Conservation (phyloP, 2,888 invertebrate species). For the Homarus gammarus region DNA sequence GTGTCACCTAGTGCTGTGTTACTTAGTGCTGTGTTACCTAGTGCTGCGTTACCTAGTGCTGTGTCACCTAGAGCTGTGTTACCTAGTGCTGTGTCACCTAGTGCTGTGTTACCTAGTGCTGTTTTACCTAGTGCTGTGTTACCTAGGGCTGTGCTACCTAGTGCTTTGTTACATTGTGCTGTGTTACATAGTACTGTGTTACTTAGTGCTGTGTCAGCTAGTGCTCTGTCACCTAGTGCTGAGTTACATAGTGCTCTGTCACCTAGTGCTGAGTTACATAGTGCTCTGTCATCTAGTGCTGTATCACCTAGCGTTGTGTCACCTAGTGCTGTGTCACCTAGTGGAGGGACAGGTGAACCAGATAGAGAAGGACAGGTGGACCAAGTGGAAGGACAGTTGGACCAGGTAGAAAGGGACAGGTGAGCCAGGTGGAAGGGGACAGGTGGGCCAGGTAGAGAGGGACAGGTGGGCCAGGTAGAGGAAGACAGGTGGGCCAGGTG, state of each 20-base stretch:
- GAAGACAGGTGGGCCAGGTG: too few species aligned
- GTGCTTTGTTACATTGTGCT: neutral
- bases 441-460: too few species aligned
- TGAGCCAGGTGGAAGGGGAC: too few species aligned
- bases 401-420: too few species aligned
- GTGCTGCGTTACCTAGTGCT: neutral
- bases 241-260: too few species aligned
- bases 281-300: neutral
- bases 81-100: constrained; percentile 19
- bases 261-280: neutral
- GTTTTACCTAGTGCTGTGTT: neutral
- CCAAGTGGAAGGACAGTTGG: too few species aligned
- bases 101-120: constrained; percentile 6
- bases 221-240: neutral
- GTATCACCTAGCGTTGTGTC: neutral
- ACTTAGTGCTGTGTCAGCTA: neutral
- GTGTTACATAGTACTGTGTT: neutral
- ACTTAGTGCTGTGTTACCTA: neutral
- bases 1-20: neutral
- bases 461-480: too few species aligned
- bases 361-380: too few species aligned
- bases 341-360: too few species aligned
- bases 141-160: neutral
- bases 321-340: too few species aligned
- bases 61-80: neutral